phyloP scores from a whole-genome alignment of 2,888 invertebrate species.

The Allygus modestus region DNA sequence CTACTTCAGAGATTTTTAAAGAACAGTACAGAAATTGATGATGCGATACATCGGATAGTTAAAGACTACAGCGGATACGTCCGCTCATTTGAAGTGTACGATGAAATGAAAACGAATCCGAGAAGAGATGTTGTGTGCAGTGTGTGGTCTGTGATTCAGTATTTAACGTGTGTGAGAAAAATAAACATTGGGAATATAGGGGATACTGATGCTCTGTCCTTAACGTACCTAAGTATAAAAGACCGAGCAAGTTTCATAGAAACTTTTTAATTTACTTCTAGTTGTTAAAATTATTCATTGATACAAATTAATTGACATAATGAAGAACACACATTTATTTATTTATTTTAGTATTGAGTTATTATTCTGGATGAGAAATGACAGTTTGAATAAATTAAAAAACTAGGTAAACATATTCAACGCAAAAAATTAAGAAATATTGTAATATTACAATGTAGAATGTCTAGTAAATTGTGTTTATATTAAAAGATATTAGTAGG shows the following conservation, averaged over 20 bases:
- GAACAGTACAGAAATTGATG: not conserved
- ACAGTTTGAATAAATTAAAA: too few relatives aligned
- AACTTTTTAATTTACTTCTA: constrained; percentile 11
- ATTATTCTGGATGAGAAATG: too few relatives aligned
- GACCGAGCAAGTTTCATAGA: not conserved
- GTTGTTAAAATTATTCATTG: too few relatives aligned
- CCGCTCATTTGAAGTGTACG: constrained; percentile 14
- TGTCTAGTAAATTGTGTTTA: too few relatives aligned
- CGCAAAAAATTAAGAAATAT: too few relatives aligned
- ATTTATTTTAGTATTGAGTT: too few relatives aligned
- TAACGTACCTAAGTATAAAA: not conserved
- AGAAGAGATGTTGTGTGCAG: not conserved
- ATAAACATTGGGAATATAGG: not conserved
- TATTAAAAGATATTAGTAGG: too few relatives aligned
- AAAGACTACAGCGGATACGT: constrained; percentile 16
- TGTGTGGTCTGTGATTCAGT: constrained; percentile 17
- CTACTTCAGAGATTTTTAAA: not conserved
- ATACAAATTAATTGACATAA: too few relatives aligned
- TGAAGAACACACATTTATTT: too few relatives aligned
- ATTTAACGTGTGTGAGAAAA: not conserved
- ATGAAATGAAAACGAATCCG: not conserved
- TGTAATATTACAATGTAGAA: too few relatives aligned
- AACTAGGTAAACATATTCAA: too few relatives aligned
- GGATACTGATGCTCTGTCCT: not conserved
- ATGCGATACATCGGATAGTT: not conserved